Evolutionary conservation across 2,888 invertebrate genomes (phyloP).

Genomic region (Cremastobaeus sp.): DNA sequence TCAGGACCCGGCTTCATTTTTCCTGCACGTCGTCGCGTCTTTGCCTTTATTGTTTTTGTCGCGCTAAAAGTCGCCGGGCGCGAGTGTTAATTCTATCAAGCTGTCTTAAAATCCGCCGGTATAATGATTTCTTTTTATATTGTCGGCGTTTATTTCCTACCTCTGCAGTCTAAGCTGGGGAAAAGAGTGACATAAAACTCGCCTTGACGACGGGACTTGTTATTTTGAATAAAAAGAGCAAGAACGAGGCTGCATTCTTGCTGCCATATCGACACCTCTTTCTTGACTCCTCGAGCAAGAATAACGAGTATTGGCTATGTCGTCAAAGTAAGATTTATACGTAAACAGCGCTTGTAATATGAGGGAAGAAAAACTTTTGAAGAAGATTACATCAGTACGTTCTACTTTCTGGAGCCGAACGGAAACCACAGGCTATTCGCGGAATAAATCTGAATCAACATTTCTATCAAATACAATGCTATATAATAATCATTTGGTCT

Average conservation of each 20-base stretch:
- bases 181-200: slow-evolving; percentile 31
- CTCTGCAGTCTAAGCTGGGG: slow-evolving; percentile 12
- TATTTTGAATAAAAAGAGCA: slow-evolving; percentile 35
- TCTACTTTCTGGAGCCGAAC: no score
- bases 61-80: slow-evolving; percentile 28
- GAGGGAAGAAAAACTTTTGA: background rate
- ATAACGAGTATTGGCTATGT: slow-evolving; percentile 25
- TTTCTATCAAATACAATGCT: no score
- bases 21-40: slow-evolving; percentile 1
- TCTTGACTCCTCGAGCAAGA: background rate
- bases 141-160: slow-evolving; percentile 25
- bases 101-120: slow-evolving; percentile 51
- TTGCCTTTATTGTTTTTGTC: slow-evolving; percentile 31
- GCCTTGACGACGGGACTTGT: slow-evolving; percentile 23
- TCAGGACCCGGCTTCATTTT: slow-evolving; percentile 39
- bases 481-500: no score
- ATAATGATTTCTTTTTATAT: slow-evolving; percentile 64
- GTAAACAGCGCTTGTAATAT: slow-evolving; percentile 4
- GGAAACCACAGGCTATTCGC: no score
- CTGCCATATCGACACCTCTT: background rate
- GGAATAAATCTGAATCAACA: no score
- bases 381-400: no score
- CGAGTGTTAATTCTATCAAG: slow-evolving; percentile 61
- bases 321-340: background rate
- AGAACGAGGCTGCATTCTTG: slow-evolving; percentile 4